Base-by-base conservation (phyloP, 1,140 invertebrate genomes). In the Calliopsis andreniformis region DNA sequence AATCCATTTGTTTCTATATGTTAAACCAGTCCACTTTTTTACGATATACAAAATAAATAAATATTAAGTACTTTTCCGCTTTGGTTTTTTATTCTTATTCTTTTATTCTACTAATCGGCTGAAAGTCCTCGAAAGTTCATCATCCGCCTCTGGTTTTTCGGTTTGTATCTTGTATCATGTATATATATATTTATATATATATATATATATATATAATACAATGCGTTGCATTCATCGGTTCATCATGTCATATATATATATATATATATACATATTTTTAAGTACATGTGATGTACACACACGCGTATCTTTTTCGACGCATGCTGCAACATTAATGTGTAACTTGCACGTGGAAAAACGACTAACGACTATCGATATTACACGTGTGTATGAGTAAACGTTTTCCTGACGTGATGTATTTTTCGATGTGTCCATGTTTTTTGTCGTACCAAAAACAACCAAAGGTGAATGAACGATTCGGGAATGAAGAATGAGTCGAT, bases 401-500 rank as follows among this genome's bases (percentile, higher is more conserved):
- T 90, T 87, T 88, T 77, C 82, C 79, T 89, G 83, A 89, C 86
- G 80, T 89, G 85, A 86, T 85, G 84, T 91, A 89, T 89, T 85
- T 89, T 87, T 91, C 85, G 83, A 87, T 91, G 89, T 91, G 87
- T 89, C 86, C 83, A 72, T 90, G 84, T 91, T 75, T 77, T 71
- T 84, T 55, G 72, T 87, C 80, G 80, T 81, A 80, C 59, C 55
- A 73, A 79, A 61, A 39, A 39, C 59, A 58, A 76, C 30, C 42
- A 47, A 32, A 56, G 63, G 45, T 62, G 70, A 70, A 67, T 39
- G 47, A 61, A 53, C 28, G 55, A 49, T 14, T 14, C n/a, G 4
- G 20, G 16, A 18, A 56, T 51, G 56, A 69, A 49, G 8, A 55
- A 49, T 12, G 25, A 79, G 55, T 68, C 55, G 43, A 58, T 68